These are phyloP conservation scores for Saccopteryx leptura DNA, from an alignment of 2,113 vertebrate species.

Conservation along the genomic window DNA sequence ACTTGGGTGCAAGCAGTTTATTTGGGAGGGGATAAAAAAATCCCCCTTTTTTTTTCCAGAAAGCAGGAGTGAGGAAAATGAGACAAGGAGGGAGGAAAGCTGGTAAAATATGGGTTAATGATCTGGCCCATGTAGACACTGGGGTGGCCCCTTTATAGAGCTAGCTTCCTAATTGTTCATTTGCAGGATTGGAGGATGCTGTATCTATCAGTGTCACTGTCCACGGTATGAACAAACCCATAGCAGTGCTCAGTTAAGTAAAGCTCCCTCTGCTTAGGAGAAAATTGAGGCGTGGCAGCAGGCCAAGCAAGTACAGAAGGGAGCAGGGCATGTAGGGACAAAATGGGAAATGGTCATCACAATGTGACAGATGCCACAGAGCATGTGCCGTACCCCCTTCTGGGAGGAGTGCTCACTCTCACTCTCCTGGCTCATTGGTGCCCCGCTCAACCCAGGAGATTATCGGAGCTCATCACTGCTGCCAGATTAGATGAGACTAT, in stretches of 20 bases:
- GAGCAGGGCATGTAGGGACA: neutral
- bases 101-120: neutral
- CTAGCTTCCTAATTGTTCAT: too few species aligned
- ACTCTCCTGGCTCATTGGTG: neutral
- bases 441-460: neutral
- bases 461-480: neutral
- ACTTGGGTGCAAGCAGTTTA: neutral
- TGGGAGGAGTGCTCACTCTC: neutral
- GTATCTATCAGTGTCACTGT: neutral
- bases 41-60: too few species aligned
- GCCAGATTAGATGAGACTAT: neutral
- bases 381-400: neutral
- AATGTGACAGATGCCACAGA: neutral
- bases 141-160: neutral
- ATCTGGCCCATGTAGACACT: neutral
- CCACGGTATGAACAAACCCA: neutral
- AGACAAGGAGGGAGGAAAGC: neutral
- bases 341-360: neutral
- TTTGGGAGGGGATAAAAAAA: too few species aligned
- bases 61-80: neutral
- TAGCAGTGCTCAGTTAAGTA: neutral
- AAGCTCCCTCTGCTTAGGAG: neutral
- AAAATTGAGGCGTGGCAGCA: neutral
- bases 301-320: neutral
- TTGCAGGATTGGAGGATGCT: neutral